phyloP scores from a whole-genome alignment of 35 echinoderm and acorn worm genomes.

The Anneissia japonica region DNA sequence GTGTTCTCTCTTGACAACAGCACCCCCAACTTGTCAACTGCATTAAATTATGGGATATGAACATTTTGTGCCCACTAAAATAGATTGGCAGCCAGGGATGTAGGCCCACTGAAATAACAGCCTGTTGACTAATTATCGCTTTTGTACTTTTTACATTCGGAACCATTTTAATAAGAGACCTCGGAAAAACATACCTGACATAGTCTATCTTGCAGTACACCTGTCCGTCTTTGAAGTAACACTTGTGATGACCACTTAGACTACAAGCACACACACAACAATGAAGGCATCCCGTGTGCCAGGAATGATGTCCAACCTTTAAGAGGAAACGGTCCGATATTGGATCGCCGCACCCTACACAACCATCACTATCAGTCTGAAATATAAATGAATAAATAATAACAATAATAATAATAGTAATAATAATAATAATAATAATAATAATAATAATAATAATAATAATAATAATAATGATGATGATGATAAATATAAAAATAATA shows the following conservation, averaged over 20 bases:
- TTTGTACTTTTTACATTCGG: not conserved
- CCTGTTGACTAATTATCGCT: not conserved
- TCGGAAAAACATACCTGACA: slow-evolving; percentile 25
- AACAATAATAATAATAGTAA: no score
- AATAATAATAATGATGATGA: no score
- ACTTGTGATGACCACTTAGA: slow-evolving; percentile 35
- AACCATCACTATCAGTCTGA: not conserved
- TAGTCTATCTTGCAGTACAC: slow-evolving; percentile 58
- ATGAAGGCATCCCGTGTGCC: slow-evolving; percentile 42
- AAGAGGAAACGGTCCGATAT: slow-evolving; percentile 50
- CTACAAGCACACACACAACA: slow-evolving; percentile 33
- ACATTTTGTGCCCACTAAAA: not conserved
- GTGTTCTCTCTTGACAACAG: not conserved
- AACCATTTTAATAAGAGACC: not conserved
- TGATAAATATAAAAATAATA: no score
- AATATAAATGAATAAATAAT: not conserved
- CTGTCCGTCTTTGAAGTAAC: slow-evolving; percentile 51
- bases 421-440: no score
- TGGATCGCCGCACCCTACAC: slow-evolving; percentile 34
- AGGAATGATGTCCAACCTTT: slow-evolving; percentile 43
- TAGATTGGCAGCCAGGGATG: not conserved
- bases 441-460: no score
- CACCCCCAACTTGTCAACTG: not conserved
- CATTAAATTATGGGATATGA: not conserved
- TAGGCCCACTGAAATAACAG: not conserved